Conservation (phyloP, 1,140 invertebrate genomes). For the Melitaea cinxia region DNA sequence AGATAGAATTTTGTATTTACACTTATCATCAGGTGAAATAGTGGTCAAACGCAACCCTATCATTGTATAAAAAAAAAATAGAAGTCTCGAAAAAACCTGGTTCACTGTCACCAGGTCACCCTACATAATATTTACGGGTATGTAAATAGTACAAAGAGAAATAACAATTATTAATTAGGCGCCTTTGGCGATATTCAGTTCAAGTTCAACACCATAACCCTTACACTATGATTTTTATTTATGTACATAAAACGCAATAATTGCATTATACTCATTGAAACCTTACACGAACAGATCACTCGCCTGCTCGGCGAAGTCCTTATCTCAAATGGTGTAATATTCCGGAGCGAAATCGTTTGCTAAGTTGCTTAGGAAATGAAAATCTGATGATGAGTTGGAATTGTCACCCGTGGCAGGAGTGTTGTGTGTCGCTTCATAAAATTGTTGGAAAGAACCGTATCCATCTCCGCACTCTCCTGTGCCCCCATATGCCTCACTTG, state of each 20-base stretch:
- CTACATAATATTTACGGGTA: slow-evolving; percentile 35
- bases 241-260: slow-evolving; percentile 38
- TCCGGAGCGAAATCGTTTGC: slow-evolving; percentile 95
- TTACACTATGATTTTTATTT: slow-evolving; percentile 39
- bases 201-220: slow-evolving; percentile 49
- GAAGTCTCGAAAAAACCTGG: too few relatives aligned
- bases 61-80: too few relatives aligned
- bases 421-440: slow-evolving; percentile 84
- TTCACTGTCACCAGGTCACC: too few relatives aligned
- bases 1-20: too few relatives aligned
- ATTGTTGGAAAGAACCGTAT: slow-evolving; percentile 87
- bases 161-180: slow-evolving; percentile 45
- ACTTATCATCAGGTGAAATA: too few relatives aligned
- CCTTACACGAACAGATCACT: slow-evolving; percentile 77
- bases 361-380: slow-evolving; percentile 94
- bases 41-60: too few relatives aligned
- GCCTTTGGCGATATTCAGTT: slow-evolving; percentile 54
- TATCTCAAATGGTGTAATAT: slow-evolving; percentile 92
- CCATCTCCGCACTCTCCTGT: slow-evolving; percentile 83
- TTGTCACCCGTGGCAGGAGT: slow-evolving; percentile 86
- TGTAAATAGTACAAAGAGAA: slow-evolving; percentile 49
- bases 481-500: slow-evolving; percentile 76
- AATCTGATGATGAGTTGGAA: slow-evolving; percentile 94
- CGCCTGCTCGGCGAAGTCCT: slow-evolving; percentile 77
- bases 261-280: slow-evolving; percentile 30